Evolutionary conservation across 2,888 invertebrate species (phyloP).

Genomic region (Panzeria rudis): DNA sequence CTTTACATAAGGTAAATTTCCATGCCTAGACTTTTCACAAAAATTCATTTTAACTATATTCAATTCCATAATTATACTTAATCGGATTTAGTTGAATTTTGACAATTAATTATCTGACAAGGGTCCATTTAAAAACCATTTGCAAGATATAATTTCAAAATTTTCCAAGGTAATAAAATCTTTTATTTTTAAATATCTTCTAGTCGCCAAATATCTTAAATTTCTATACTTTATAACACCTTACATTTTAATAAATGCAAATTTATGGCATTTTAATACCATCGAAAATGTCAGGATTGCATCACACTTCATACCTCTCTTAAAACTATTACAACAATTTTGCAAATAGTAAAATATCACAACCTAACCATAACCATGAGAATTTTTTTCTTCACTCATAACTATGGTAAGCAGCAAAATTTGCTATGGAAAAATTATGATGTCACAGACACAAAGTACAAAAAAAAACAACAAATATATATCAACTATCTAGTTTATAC

Average conservation of each 20-base stretch:
- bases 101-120: no score
- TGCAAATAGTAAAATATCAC: slow-evolving; percentile 31
- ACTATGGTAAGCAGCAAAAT: background rate
- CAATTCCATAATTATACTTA: no score
- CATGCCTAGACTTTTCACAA: no score
- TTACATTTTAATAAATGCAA: slow-evolving; percentile 45
- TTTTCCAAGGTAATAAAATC: background rate
- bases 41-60: no score
- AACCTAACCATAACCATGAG: slow-evolving; percentile 22
- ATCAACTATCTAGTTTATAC: background rate
- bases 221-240: background rate
- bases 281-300: slow-evolving; percentile 11
- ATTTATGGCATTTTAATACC: slow-evolving; percentile 56
- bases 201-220: background rate
- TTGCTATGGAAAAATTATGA: background rate
- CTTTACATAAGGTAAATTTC: no score
- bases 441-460: slow-evolving; percentile 11
- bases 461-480: background rate
- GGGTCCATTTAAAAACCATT: no score
- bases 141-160: background rate
- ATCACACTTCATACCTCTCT: background rate
- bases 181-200: background rate
- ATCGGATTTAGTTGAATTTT: no score
- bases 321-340: slow-evolving; percentile 1
- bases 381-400: slow-evolving; percentile 12